phyloP scores from a whole-genome alignment of 2,797 vertebrate genomes.

The Microcaecilia unicolor region DNA sequence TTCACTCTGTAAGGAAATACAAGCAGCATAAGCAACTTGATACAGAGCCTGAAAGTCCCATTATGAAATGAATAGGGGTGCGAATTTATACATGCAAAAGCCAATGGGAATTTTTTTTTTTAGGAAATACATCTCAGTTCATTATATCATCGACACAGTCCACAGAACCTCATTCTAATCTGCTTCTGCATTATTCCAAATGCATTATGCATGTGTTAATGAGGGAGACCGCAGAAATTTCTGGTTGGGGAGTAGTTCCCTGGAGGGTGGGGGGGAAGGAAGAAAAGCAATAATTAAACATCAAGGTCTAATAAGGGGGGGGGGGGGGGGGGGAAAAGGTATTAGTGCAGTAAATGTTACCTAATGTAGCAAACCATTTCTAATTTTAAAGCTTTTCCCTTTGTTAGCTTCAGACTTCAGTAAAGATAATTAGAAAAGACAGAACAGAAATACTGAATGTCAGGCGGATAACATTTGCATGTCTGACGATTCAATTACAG shows the following conservation, averaged over 20 bases:
- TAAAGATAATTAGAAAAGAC: slow-evolving; percentile 57
- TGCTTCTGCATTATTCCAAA: slow-evolving; percentile 52
- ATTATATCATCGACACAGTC: too few species aligned
- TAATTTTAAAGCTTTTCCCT: slow-evolving; percentile 41
- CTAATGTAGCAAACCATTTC: slow-evolving; percentile 42
- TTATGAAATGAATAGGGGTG: too few species aligned
- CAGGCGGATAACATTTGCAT: slow-evolving; percentile 52
- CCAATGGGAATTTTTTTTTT: too few species aligned
- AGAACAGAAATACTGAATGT: slow-evolving; percentile 48
- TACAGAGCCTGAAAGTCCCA: too few species aligned
- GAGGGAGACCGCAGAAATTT: slow-evolving; percentile 78
- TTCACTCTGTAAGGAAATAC: slow-evolving; percentile 29
- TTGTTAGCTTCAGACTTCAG: slow-evolving; percentile 48
- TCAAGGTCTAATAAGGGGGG: slow-evolving; percentile 48
- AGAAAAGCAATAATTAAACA: slow-evolving; percentile 52
- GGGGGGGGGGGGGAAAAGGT: slow-evolving; percentile 58
- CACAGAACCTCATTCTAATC: too few species aligned
- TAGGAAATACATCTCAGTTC: too few species aligned
- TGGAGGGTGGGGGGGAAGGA: slow-evolving; percentile 47
- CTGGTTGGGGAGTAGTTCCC: slow-evolving; percentile 90
- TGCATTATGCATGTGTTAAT: slow-evolving; percentile 74
- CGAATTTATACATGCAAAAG: too few species aligned
- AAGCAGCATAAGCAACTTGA: too few species aligned
- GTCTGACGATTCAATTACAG: slow-evolving; percentile 52
- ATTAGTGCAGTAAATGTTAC: slow-evolving; percentile 62